Base-by-base conservation (phyloP, 2,797 vertebrate species). In the Petrocephalus schoutedeni region DNA sequence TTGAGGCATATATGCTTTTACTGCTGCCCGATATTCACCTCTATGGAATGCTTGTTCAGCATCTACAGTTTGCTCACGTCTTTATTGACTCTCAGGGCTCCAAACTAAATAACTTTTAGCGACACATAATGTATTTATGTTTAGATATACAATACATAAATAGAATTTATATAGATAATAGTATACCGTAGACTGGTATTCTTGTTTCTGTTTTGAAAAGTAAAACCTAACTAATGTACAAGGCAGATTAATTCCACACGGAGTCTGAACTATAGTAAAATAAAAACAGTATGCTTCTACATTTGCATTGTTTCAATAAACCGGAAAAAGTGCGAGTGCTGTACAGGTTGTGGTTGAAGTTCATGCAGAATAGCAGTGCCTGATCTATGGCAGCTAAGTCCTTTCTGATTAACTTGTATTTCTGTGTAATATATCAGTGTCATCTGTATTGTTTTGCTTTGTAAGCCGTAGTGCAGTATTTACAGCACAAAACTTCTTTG, bases 221-320 rank as follows among this genome's bases (percentile, higher is more conserved):
- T 84, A 53, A 64, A 84, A 84, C 64, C 64, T 36, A 71, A 74
- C 67, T 74, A 74, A 74, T 74, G 32, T 41, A 41, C 7, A 41
- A 19, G 32, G 14, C 67, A 36, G 28, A 74, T 41, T 74, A 74
- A 74, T 74, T 41, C 67, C 67, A 74, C 4, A 32, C 41, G 41
- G 67, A 71, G 67, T 74, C 67, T 32, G 36, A 74, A 74, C 67
- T 74, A 41, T 36, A 74, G 16, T 7, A 4, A 6, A 74, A 74
- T 41, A 7, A 51, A 51, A 51, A 51, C 49, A 7, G 5, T 74
- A 74, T 85, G 12, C n/a, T n/a, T n/a, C n/a, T n/a, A 16, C 4
- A 49, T 80, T 80, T 3, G 74, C 74, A 49, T 45, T 77, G 74
- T 80, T 80, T 80, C 36, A 80, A 80, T 49, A 80, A 80, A 80